Evolutionary conservation across 2,888 invertebrate species (phyloP).

Genomic region (Gari tellinella): DNA sequence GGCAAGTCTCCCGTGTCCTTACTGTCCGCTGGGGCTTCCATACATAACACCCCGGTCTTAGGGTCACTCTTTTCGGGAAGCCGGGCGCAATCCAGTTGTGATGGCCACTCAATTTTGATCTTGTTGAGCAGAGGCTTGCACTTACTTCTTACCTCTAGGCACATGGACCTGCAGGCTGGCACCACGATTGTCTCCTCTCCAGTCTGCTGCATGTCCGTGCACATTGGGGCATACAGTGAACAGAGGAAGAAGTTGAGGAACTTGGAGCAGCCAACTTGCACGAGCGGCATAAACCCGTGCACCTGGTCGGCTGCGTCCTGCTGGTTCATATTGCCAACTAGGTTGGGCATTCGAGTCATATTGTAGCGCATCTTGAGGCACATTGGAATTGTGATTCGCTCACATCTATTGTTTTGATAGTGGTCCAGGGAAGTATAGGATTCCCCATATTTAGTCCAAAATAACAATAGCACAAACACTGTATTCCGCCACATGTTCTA

Average conservation of each 20-base stretch:
- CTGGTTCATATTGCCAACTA: constrained; percentile 92
- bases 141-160: constrained; percentile 87
- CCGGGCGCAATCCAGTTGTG: constrained; percentile 90
- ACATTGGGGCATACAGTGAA: constrained; percentile 95
- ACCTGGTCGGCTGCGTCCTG: constrained; percentile 92
- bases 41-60: constrained; percentile 89
- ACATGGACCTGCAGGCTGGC: constrained; percentile 93
- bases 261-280: constrained; percentile 92
- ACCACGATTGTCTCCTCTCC: constrained; percentile 90
- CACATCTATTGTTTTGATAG: constrained; percentile 86
- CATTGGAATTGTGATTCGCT: constrained; percentile 91
- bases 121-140: constrained; percentile 87
- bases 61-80: constrained; percentile 88
- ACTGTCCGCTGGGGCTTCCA: constrained; percentile 87
- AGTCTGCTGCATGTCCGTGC: constrained; percentile 89
- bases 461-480: constrained; percentile 21
- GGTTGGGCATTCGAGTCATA: constrained; percentile 94
- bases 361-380: constrained; percentile 94
- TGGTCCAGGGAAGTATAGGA: constrained; percentile 48
- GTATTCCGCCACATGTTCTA: constrained; percentile 41
- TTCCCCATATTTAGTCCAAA: constrained; percentile 18
- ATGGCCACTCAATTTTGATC: constrained; percentile 89
- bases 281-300: constrained; percentile 89
- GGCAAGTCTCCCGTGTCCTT: constrained; percentile 70
- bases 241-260: constrained; percentile 94